Base-by-base conservation (phyloP, 1,140 invertebrate species). In the Marisa cornuarietis region DNA sequence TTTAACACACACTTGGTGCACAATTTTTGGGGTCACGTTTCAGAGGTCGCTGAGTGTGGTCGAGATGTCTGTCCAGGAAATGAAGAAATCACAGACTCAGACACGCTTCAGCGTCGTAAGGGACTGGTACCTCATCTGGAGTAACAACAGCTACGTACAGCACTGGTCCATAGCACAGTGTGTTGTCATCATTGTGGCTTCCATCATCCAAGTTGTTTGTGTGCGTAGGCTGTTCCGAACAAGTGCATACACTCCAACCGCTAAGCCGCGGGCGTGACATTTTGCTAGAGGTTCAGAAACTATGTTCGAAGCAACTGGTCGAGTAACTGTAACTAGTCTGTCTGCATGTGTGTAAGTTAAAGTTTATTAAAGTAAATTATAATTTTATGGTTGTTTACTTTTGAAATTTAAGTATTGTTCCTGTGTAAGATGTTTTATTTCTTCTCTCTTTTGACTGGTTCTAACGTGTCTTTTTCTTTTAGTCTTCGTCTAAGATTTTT, bases 151-250 rank as follows among this genome's bases (percentile, higher is more conserved):
- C 8, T 97, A 97, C 89, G 94, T 98, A 8, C 93, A 95, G 83
- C 94, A 93, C 72, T 98, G 96, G 96, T 98, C 96, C 0, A 85
- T 98, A 9, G 92, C 94, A 58, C 96, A 97, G 92, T 96, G 97
- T 81, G 69, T 94, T n/a, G 94, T 97, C 6, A 95, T 98, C 82
- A 90, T 95, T 49, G 92, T 93, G 1, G 95, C 96, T 0, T 95
- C 94, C 42, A 92, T 93, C 20, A 85, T 95, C 58, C 95, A 98
- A 93, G 95, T 97, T 0, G 96, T 95, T 88, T 97, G 97, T 91
- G 94, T 98, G 16, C 93, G 95, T 82, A 96, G 96, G 92, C 91
- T 98, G 6, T 98, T 98, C 89, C 94, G 96, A 83, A 93, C 94
- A 0, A 95, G 95, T 87, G 92, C 93, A 71, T 90, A 88, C 18